phyloP scores from a whole-genome alignment of 2,797 vertebrate genomes.

The Microctenopoma stevenorrisi region DNA sequence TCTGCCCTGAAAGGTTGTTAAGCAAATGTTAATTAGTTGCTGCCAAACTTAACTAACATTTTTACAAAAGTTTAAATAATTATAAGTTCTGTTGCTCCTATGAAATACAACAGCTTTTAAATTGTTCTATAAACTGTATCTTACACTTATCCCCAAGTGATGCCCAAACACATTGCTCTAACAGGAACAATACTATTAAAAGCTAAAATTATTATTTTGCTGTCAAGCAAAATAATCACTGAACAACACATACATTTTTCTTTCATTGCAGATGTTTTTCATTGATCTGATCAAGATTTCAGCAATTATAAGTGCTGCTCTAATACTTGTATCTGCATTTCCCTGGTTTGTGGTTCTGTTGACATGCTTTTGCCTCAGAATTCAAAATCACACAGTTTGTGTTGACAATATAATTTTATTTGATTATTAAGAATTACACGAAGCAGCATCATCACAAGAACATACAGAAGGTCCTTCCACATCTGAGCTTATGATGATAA shows the following conservation, averaged over 20 bases:
- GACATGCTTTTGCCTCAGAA: constrained; percentile 14
- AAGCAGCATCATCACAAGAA: constrained; percentile 56
- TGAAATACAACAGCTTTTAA: not conserved
- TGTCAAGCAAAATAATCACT: not conserved
- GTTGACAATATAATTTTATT: constrained; percentile 79
- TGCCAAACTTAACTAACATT: not conserved
- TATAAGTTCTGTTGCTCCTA: not conserved
- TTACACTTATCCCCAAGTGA: not conserved
- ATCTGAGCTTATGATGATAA: constrained; percentile 79
- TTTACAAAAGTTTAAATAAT: too few species aligned
- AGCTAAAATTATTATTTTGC: not conserved
- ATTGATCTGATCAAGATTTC: not conserved
- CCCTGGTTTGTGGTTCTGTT: not conserved
- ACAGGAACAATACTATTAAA: not conserved
- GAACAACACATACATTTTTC: not conserved
- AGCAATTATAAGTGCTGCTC: not conserved
- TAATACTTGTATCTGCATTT: too few species aligned
- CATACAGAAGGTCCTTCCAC: constrained; percentile 50
- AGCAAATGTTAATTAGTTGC: not conserved
- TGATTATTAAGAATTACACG: constrained; percentile 74
- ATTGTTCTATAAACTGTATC: not conserved
- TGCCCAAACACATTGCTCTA: not conserved
- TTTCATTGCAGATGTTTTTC: not conserved
- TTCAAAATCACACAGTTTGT: constrained; percentile 31
- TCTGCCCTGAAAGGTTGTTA: not conserved